Conservation (phyloP, 1,140 invertebrate species). For the Laupala kohalensis region DNA sequence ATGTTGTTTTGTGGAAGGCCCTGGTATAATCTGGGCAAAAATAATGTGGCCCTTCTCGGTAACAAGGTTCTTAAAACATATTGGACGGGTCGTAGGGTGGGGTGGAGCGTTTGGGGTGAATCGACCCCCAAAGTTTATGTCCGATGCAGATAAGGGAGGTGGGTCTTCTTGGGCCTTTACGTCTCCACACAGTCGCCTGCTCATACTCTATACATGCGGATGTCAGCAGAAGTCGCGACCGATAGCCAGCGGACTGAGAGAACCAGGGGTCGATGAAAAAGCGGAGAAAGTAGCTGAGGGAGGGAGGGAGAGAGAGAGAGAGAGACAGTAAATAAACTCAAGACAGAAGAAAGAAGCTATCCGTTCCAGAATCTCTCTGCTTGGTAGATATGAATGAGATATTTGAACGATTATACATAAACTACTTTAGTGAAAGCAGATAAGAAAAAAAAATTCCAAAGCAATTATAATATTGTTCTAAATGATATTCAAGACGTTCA, state of each 20-base stretch:
- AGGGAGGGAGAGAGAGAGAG: too few species aligned
- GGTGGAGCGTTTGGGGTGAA: neutral
- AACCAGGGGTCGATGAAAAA: neutral
- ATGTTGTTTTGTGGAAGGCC: neutral
- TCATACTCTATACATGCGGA: neutral
- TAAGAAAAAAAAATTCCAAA: too few species aligned
- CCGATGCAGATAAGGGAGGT: neutral
- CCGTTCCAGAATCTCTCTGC: too few species aligned
- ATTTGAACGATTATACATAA: too few species aligned
- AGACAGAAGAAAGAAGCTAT: too few species aligned
- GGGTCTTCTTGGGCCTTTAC: neutral
- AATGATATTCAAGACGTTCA: too few species aligned
- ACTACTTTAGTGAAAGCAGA: too few species aligned
- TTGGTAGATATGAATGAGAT: too few species aligned
- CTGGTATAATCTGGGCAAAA: neutral
- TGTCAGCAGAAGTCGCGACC: neutral
- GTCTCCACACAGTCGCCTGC: too few species aligned
- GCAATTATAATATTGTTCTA: too few species aligned
- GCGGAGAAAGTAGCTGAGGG: too few species aligned
- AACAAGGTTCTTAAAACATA: neutral
- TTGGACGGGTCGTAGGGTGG: neutral
- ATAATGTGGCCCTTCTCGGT: neutral
- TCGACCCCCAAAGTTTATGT: neutral
- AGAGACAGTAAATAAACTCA: too few species aligned
- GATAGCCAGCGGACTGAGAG: neutral